These are phyloP conservation scores for Mythimna albipuncta DNA, from an alignment of 2,888 invertebrate genomes.

Conservation along the genomic window DNA sequence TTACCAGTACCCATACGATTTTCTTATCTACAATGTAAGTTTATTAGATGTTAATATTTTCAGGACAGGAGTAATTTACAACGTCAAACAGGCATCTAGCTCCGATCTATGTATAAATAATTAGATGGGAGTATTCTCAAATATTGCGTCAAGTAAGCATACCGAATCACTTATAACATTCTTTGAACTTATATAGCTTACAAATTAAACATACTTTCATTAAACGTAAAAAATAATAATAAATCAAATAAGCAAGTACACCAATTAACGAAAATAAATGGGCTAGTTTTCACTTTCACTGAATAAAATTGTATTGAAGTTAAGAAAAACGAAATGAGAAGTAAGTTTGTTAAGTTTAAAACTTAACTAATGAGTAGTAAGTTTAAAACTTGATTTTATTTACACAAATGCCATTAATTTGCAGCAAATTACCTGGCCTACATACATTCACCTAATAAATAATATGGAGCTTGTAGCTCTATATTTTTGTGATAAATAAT, in stretches of 20 bases:
- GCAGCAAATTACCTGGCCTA: conserved; percentile 1
- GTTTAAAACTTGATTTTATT: neutral
- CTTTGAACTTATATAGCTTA: neutral
- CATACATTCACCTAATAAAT: conserved; percentile 24
- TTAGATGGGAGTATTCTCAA: neutral
- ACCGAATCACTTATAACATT: neutral
- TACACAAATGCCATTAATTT: conserved; percentile 7
- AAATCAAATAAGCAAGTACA: neutral
- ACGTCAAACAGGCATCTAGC: neutral
- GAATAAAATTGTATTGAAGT: neutral
- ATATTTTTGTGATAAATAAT: conserved; percentile 10
- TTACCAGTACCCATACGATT: conserved; percentile 1
- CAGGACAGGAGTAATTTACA: neutral
- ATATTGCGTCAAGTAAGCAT: neutral
- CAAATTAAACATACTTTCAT: neutral
- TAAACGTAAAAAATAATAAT: neutral
- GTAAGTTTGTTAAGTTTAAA: neutral
- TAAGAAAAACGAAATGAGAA: neutral
- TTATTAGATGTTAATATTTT: conserved; percentile 37
- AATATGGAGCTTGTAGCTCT: conserved; percentile 10
- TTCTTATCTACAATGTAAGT: conserved; percentile 22
- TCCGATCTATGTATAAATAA: neutral
- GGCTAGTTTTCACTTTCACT: neutral
- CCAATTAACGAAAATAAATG: neutral
- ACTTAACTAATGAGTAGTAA: no score